These are phyloP conservation scores for Alloplasta piceator DNA, from an alignment of 2,888 invertebrate species.

Conservation along the genomic window DNA sequence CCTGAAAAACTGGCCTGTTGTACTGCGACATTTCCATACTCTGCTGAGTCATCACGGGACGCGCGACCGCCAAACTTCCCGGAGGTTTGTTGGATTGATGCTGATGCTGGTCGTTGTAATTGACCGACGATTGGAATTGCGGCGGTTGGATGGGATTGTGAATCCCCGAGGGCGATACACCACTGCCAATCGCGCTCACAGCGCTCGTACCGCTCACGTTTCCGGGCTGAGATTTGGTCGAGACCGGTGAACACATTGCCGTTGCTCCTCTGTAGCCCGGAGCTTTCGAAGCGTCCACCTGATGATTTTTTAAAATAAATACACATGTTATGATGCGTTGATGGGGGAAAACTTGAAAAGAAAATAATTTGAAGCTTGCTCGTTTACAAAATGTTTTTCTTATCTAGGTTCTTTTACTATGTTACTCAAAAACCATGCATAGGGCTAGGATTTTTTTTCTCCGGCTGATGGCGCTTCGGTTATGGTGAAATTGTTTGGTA, in stretches of 20 bases:
- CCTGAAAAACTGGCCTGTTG: constrained; percentile 77
- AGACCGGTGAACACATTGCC: constrained; percentile 91
- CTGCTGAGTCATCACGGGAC: constrained; percentile 78
- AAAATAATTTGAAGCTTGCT: too few species aligned
- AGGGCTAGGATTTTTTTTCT: too few species aligned
- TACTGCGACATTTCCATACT: constrained; percentile 76
- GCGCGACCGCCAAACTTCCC: constrained; percentile 79
- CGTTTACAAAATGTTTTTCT: too few species aligned
- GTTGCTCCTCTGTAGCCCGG: constrained; percentile 93
- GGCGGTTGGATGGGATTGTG: constrained; percentile 78
- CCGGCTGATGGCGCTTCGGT: too few species aligned
- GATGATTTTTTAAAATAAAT: neutral
- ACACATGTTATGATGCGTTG: too few species aligned
- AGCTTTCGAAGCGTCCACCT: constrained; percentile 94
- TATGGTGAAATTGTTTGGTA: too few species aligned
- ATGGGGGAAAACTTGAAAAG: too few species aligned
- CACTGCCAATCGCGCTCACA: constrained; percentile 70
- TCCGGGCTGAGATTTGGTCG: constrained; percentile 84
- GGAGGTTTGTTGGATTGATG: constrained; percentile 76
- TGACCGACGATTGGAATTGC: constrained; percentile 76
- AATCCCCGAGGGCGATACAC: constrained; percentile 74
- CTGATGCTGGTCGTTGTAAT: constrained; percentile 74
- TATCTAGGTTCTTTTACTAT: too few species aligned
- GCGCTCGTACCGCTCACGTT: constrained; percentile 83
- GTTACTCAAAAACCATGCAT: too few species aligned